A percentile compares a stretch with the other conserved stretches of the same genome.
phyloP scores from a whole-genome alignment of 2,888 invertebrate species.

The Oxyscelio sp. region DNA sequence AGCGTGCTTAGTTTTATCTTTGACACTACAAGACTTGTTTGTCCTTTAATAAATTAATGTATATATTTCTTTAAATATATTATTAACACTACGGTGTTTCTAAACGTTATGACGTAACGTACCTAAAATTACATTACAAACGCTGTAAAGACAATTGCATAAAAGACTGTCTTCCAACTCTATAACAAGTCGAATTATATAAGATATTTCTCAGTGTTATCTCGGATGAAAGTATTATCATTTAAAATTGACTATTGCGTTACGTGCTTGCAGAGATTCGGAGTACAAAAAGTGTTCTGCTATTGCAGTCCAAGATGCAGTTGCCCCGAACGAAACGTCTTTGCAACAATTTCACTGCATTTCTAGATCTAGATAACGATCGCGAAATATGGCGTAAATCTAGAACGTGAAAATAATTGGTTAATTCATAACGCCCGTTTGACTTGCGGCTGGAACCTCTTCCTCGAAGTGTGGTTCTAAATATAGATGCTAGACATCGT shows the following conservation, averaged over 20 bases:
- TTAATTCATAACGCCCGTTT: slow-evolving; percentile 62
- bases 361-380: slow-evolving; percentile 50
- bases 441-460: slow-evolving; percentile 48
- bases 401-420: slow-evolving; percentile 61
- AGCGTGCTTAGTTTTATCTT: slow-evolving; percentile 6
- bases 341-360: slow-evolving; percentile 22
- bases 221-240: slow-evolving; percentile 50
- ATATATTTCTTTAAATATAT: no score
- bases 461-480: slow-evolving; percentile 36
- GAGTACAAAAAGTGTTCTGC: slow-evolving; percentile 28
- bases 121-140: no score
- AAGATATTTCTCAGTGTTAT: no score
- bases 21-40: background rate
- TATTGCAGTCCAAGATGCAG: slow-evolving; percentile 17
- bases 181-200: no score
- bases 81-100: no score
- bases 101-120: no score
- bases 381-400: slow-evolving; percentile 38
- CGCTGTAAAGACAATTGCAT: no score
- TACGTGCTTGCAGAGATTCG: slow-evolving; percentile 22
- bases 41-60: background rate
- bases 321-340: slow-evolving; percentile 15
- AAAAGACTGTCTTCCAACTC: no score
- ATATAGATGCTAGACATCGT: slow-evolving; percentile 41
- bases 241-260: slow-evolving; percentile 22